These are phyloP conservation scores for Porites lutea DNA, from an alignment of 64 coral and sea anemone species.

Conservation along the genomic window DNA sequence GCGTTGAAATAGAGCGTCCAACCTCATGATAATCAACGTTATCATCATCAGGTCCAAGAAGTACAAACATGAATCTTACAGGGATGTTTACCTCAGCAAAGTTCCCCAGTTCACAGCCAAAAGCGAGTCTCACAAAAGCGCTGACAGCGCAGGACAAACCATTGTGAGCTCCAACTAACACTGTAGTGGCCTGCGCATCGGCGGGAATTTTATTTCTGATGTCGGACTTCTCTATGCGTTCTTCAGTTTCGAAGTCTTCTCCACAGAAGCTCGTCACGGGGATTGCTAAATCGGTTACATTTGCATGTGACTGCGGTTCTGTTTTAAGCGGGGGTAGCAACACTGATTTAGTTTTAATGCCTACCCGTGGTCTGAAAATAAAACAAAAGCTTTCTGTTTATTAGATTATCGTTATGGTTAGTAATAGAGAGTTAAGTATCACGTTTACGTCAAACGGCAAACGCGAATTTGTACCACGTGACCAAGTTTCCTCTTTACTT, in stretches of 20 bases:
- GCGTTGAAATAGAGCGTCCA: constrained; percentile 86
- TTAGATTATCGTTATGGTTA: too few species aligned
- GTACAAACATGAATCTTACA: constrained; percentile 88
- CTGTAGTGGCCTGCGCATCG: constrained; percentile 94
- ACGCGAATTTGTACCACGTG: too few species aligned
- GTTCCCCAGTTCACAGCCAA: constrained; percentile 85
- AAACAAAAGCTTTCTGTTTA: neutral
- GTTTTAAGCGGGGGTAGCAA: neutral
- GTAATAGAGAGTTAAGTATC: too few species aligned
- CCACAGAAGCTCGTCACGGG: neutral
- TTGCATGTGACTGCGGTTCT: neutral
- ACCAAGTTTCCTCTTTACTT: too few species aligned
- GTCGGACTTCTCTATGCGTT: neutral
- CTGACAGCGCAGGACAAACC: constrained; percentile 57
- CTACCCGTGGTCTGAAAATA: neutral
- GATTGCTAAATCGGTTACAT: neutral
- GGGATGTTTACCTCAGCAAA: constrained; percentile 92
- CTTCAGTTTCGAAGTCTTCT: neutral
- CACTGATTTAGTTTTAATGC: neutral
- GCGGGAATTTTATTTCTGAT: constrained; percentile 73
- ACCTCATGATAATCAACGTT: constrained; percentile 82
- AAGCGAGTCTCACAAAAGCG: constrained; percentile 82
- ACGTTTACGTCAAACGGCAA: too few species aligned
- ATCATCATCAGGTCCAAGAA: constrained; percentile 76
- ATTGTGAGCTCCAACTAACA: constrained; percentile 85